Conservation (phyloP, 64 coral and sea anemone species). For the Trachythela sp. region DNA sequence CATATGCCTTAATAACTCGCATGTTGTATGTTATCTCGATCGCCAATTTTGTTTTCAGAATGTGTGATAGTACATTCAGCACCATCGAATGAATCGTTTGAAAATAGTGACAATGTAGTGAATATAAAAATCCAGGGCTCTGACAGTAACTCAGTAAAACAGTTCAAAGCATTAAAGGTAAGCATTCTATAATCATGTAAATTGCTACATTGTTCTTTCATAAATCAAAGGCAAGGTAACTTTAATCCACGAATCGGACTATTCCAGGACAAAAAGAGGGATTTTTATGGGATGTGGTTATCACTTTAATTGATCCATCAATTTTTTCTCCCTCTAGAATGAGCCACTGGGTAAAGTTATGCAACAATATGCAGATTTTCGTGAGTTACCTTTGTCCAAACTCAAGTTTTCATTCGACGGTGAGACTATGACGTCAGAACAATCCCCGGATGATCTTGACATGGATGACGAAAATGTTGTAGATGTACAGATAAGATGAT, state of each 20-base stretch:
- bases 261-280: too few relatives aligned
- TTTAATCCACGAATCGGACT: too few relatives aligned
- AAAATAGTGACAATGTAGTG: slow-evolving; percentile 54
- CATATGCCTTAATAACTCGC: too few relatives aligned
- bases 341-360: slow-evolving; percentile 58
- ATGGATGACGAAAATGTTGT: slow-evolving; percentile 90
- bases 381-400: slow-evolving; percentile 53
- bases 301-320: background rate
- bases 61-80: slow-evolving; percentile 69
- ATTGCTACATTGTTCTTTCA: background rate
- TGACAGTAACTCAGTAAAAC: slow-evolving; percentile 63
- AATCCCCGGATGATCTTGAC: slow-evolving; percentile 75
- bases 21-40: too few relatives aligned
- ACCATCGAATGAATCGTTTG: slow-evolving; percentile 3
- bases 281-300: too few relatives aligned
- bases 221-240: too few relatives aligned
- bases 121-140: slow-evolving; percentile 84
- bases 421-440: slow-evolving; percentile 49
- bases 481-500: slow-evolving; percentile 57
- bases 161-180: slow-evolving; percentile 70
- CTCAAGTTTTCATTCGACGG: slow-evolving; percentile 83
- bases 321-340: slow-evolving; percentile 30
- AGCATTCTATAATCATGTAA: background rate
- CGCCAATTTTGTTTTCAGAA: slow-evolving; percentile 62
- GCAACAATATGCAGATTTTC: slow-evolving; percentile 64